Evolutionary conservation across 2,797 vertebrate genomes (phyloP).

Genomic region (Gobionotothen gibberifrons): DNA sequence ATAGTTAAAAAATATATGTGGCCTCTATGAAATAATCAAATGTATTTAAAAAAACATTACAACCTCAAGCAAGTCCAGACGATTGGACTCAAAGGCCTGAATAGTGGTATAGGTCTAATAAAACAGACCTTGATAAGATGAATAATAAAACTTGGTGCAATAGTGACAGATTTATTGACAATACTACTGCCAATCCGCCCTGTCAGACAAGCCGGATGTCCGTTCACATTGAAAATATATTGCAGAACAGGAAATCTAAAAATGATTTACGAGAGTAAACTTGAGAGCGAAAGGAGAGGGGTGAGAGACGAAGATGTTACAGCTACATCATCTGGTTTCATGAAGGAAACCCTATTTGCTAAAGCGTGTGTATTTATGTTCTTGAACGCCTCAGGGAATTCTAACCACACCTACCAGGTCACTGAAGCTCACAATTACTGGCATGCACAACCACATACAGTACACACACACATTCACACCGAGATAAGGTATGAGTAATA

Average conservation of each 20-base stretch:
- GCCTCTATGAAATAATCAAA: not conserved
- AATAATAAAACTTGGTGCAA: not conserved
- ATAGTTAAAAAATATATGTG: not conserved
- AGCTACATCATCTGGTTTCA: slow-evolving; percentile 56
- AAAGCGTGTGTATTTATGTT: slow-evolving; percentile 25
- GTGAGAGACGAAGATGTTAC: slow-evolving; percentile 12
- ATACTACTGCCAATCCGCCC: not conserved
- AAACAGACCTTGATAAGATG: not conserved
- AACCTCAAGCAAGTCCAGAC: too few relatives aligned
- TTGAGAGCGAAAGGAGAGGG: not conserved
- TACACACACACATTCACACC: not conserved
- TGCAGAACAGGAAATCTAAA: not conserved
- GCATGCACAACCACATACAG: too few relatives aligned
- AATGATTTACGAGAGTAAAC: not conserved
- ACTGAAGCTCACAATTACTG: slow-evolving; percentile 13
- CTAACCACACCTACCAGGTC: slow-evolving; percentile 52
- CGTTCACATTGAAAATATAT: not conserved
- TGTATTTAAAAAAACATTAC: not conserved
- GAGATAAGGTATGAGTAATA: slow-evolving; percentile 4
- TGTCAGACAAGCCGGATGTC: not conserved
- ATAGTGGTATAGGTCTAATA: not conserved
- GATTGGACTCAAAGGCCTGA: not conserved
- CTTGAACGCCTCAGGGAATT: slow-evolving; percentile 29
- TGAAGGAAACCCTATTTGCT: slow-evolving; percentile 53
- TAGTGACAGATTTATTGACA: too few relatives aligned